Evolutionary conservation across 2,888 invertebrate species (phyloP).

Genomic region (Aelia acuminata): DNA sequence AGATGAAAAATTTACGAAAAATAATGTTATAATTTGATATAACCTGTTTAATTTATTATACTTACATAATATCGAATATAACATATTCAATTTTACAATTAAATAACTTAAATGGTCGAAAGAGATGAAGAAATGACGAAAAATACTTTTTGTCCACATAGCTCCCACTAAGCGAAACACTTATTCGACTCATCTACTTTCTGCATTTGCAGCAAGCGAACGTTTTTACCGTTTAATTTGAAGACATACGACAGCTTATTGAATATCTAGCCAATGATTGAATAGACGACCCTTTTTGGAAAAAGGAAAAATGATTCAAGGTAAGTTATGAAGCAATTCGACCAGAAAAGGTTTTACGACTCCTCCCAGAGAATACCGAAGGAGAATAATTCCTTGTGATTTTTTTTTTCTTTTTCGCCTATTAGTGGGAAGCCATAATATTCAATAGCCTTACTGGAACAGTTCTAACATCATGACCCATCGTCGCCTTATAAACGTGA

Average conservation of each 20-base stretch:
- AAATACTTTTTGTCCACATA: too few species aligned
- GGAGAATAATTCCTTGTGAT: neutral
- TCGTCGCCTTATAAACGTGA: neutral
- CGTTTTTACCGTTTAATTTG: constrained; percentile 8
- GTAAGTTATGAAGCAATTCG: constrained; percentile 40
- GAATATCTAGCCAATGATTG: constrained; percentile 35
- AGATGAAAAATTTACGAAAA: too few species aligned
- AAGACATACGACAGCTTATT: constrained; percentile 1
- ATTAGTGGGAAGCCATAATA: constrained; percentile 7
- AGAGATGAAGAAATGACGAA: too few species aligned
- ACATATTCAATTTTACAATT: too few species aligned
- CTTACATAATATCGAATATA: too few species aligned
- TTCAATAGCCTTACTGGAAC: neutral
- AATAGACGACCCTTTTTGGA: constrained; percentile 29
- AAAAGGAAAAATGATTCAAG: constrained; percentile 11
- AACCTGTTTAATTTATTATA: too few species aligned
- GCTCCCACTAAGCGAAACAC: too few species aligned
- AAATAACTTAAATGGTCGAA: too few species aligned
- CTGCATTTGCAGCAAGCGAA: neutral
- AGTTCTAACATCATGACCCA: neutral
- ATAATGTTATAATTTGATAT: too few species aligned
- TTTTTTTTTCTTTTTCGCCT: constrained; percentile 12
- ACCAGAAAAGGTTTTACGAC: constrained; percentile 29
- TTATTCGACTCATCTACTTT: neutral
- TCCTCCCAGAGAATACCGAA: neutral